phyloP scores from a whole-genome alignment of 2,113 vertebrate species.

The Marcusenius ussheri region DNA sequence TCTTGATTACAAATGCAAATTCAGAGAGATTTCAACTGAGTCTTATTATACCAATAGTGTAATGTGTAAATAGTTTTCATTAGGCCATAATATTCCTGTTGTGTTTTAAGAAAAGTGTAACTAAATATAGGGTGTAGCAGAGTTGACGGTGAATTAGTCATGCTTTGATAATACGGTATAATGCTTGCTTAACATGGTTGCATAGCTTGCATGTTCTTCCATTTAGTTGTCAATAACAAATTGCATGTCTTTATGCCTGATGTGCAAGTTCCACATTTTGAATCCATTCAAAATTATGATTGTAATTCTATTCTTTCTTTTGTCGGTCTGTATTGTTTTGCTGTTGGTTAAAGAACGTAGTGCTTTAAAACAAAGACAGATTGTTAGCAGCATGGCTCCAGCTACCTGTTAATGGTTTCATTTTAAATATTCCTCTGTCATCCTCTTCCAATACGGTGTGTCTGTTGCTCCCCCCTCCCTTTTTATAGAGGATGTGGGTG shows the following conservation, averaged over 20 bases:
- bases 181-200: background rate
- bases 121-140: background rate
- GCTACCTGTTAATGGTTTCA: background rate
- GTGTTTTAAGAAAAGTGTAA: background rate
- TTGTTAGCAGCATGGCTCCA: background rate
- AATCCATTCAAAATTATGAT: background rate
- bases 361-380: background rate
- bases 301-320: background rate
- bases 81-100: background rate
- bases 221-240: background rate
- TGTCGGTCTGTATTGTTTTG: background rate
- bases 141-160: background rate
- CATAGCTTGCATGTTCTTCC: background rate
- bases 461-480: constrained; percentile 13
- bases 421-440: background rate
- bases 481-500: constrained; percentile 87
- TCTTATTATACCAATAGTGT: background rate
- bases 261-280: background rate
- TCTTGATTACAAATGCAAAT: background rate
- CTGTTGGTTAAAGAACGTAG: background rate
- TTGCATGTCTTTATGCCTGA: background rate
- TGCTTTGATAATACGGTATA: background rate
- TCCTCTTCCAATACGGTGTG: background rate
- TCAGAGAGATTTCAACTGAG: background rate
- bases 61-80: background rate